Percentiles rank a stretch among this genome's conserved stretches.
These are phyloP conservation scores for Chrysolina americana DNA, from an alignment of 2,888 invertebrate genomes.

Conservation along the genomic window DNA sequence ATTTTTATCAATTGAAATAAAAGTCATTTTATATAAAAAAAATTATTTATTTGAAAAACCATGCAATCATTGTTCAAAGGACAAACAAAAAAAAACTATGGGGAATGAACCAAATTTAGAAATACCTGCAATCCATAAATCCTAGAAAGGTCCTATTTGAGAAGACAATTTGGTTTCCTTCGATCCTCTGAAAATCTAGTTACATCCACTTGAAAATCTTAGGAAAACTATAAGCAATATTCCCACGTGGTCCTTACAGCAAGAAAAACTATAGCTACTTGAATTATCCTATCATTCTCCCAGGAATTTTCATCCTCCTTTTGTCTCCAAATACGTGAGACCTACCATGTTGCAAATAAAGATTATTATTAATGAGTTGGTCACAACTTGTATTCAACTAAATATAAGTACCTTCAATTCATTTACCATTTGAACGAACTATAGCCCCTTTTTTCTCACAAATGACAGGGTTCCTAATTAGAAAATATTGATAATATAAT, in stretches of 20 bases:
- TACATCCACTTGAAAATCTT: conserved; percentile 49
- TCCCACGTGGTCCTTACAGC: conserved; percentile 44
- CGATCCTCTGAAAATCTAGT: conserved; percentile 24
- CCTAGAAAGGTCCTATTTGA: conserved; percentile 9
- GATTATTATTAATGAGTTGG: conserved; percentile 26
- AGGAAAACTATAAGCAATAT: conserved; percentile 49
- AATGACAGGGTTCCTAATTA: too few species aligned
- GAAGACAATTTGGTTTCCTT: conserved; percentile 10
- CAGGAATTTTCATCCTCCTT: conserved; percentile 50
- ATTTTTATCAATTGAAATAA: conserved; percentile 13
- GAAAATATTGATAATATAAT: too few species aligned
- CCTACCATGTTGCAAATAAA: conserved; percentile 54
- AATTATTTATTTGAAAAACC: not conserved
- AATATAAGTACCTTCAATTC: not conserved
- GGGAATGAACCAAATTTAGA: conserved; percentile 3
- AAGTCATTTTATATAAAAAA: not conserved
- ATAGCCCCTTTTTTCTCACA: not conserved
- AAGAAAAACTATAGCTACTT: conserved; percentile 42
- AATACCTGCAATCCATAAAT: conserved; percentile 25
- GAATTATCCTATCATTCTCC: conserved; percentile 48
- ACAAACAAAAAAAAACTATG: not conserved
- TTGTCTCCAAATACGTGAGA: conserved; percentile 52
- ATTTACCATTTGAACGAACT: not conserved
- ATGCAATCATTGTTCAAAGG: conserved; percentile 6
- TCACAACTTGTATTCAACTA: not conserved